Percentiles rank a stretch among this genome's conserved stretches.
phyloP scores from a whole-genome alignment of 2,113 vertebrate species.

The Poeciliopsis prolifica region DNA sequence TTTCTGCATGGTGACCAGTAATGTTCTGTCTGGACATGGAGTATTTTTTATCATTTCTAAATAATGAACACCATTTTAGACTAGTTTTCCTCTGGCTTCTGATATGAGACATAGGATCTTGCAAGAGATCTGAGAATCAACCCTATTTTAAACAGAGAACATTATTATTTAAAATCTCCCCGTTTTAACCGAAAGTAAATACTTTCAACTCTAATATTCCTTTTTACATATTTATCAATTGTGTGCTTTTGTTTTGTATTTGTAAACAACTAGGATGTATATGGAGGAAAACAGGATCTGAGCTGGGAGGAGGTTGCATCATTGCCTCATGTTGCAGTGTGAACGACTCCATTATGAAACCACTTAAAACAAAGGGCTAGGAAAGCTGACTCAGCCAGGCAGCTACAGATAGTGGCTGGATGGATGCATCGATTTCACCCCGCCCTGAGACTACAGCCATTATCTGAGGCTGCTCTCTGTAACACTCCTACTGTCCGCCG shows the following conservation, averaged over 20 bases:
- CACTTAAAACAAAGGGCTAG: constrained; percentile 16
- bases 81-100: not conserved
- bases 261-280: not conserved
- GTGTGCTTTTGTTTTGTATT: not conserved
- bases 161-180: too few species aligned
- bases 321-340: not conserved
- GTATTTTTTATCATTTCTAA: not conserved
- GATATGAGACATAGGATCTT: not conserved
- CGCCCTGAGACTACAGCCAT: constrained; percentile 7
- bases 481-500: constrained; percentile 14
- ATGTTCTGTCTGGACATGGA: not conserved
- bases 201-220: not conserved
- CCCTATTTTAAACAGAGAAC: not conserved
- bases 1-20: not conserved
- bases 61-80: not conserved
- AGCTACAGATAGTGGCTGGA: constrained; percentile 21
- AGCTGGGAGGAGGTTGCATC: not conserved
- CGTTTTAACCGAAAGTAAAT: not conserved
- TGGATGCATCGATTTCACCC: constrained; percentile 29
- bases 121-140: not conserved
- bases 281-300: not conserved
- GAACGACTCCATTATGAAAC: constrained; percentile 15
- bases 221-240: not conserved
- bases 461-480: constrained; percentile 24
- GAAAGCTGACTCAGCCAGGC: constrained; percentile 23